phyloP scores from a whole-genome alignment of 2,113 vertebrate genomes.

The Gnathonemus echidnorhynchus region DNA sequence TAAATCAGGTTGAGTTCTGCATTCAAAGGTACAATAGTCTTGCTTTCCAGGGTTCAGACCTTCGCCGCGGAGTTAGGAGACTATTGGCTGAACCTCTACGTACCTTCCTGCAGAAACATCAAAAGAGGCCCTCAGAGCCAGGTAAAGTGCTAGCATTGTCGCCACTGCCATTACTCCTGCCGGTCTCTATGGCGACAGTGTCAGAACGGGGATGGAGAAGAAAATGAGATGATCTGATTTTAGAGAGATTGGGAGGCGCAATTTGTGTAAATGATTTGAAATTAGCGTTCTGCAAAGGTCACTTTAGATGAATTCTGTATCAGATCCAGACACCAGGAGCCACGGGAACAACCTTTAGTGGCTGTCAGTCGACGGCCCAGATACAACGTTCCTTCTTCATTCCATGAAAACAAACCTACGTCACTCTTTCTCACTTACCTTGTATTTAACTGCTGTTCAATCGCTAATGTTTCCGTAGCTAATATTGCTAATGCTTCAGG shows the following conservation, averaged over 20 bases:
- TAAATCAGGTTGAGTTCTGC: background rate
- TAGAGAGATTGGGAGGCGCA: background rate
- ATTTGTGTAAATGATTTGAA: slow-evolving; percentile 2
- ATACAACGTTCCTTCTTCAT: background rate
- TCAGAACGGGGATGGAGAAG: background rate
- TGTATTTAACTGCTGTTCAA: background rate
- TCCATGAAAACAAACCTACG: background rate
- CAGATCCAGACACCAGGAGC: background rate
- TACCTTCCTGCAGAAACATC: background rate
- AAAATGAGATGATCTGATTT: background rate
- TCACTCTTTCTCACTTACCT: background rate
- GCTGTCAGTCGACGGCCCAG: background rate
- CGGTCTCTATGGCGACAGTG: background rate
- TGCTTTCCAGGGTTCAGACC: background rate
- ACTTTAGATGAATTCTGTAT: background rate
- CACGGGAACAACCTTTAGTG: background rate
- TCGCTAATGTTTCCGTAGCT: background rate
- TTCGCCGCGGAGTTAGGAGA: background rate
- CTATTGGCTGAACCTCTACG: background rate
- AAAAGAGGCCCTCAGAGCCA: background rate
- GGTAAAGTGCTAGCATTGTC: background rate
- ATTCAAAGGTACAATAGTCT: background rate
- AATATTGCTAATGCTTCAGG: background rate
- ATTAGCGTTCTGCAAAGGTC: background rate
- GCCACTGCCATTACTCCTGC: background rate